Percentiles rank a stretch among this genome's conserved stretches.
phyloP scores from a whole-genome alignment of 2,888 invertebrate species.

The Aricia artaxerxes region DNA sequence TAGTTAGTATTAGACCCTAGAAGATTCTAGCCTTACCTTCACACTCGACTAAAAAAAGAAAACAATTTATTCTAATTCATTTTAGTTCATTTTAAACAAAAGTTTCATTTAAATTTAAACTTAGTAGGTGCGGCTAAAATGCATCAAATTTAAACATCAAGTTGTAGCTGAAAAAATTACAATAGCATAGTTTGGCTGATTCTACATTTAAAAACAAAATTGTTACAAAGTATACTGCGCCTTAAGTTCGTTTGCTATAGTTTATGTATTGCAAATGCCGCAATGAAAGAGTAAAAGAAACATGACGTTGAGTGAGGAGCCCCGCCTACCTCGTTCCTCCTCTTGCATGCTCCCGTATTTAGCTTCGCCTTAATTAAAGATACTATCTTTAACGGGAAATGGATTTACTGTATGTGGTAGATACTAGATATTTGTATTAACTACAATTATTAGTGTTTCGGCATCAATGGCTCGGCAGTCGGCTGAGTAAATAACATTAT shows the following conservation, averaged over 20 bases:
- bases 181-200: too few relatives aligned
- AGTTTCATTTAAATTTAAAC: too few relatives aligned
- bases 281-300: slow-evolving; percentile 65
- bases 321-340: slow-evolving; percentile 67
- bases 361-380: slow-evolving; percentile 39
- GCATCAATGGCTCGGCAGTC: too few relatives aligned
- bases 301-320: slow-evolving; percentile 66
- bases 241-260: slow-evolving; percentile 33
- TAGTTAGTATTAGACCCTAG: neutral
- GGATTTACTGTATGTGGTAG: neutral
- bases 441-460: too few relatives aligned
- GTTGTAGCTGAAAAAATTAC: neutral
- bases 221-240: neutral
- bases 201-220: too few relatives aligned
- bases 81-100: too few relatives aligned
- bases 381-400: slow-evolving; percentile 30
- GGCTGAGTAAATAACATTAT: too few relatives aligned
- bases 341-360: slow-evolving; percentile 62
- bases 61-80: neutral
- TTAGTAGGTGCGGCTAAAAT: too few relatives aligned
- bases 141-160: too few relatives aligned
- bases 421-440: neutral
- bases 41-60: neutral
- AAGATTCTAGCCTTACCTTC: neutral
- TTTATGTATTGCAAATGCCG: slow-evolving; percentile 42